A percentile compares a stretch with the other conserved stretches of the same genome.
phyloP scores from a whole-genome alignment of 2,113 vertebrate species.

The Casuarius casuarius region DNA sequence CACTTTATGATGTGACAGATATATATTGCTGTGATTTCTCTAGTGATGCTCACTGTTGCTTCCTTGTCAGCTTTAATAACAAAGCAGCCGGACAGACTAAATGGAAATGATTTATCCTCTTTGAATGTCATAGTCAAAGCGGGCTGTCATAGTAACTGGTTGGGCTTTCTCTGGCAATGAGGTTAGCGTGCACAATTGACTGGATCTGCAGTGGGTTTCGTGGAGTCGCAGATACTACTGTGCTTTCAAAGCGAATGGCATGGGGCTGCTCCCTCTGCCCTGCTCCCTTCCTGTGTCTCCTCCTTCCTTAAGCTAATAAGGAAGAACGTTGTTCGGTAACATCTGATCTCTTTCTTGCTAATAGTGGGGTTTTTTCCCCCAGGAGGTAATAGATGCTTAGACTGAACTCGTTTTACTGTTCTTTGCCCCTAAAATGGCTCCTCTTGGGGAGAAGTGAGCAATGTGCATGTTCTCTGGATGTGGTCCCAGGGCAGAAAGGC shows the following conservation, averaged over 20 bases:
- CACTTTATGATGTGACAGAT: slow-evolving; percentile 71
- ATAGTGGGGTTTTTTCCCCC: neutral
- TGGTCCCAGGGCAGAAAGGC: neutral
- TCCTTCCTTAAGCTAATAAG: neutral
- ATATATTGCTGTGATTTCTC: slow-evolving; percentile 75
- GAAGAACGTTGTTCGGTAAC: neutral
- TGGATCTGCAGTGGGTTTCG: neutral
- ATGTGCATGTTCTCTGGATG: neutral
- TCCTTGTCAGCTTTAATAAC: slow-evolving; percentile 77
- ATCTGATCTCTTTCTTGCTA: neutral
- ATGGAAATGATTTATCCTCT: slow-evolving; percentile 72
- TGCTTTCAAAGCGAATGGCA: neutral
- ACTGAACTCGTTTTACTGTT: neutral
- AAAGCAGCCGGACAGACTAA: slow-evolving; percentile 71
- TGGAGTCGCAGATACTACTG: neutral
- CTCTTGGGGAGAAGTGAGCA: neutral
- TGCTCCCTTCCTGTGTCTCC: neutral
- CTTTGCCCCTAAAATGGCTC: neutral
- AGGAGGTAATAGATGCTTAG: neutral
- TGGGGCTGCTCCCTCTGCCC: neutral
- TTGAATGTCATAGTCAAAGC: slow-evolving; percentile 58
- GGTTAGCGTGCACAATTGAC: neutral
- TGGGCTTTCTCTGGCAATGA: slow-evolving; percentile 34
- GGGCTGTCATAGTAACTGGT: slow-evolving; percentile 49
- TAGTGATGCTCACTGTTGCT: slow-evolving; percentile 57